Base-by-base conservation (phyloP, 2,797 vertebrate genomes). In the Leptoclinus maculatus region DNA sequence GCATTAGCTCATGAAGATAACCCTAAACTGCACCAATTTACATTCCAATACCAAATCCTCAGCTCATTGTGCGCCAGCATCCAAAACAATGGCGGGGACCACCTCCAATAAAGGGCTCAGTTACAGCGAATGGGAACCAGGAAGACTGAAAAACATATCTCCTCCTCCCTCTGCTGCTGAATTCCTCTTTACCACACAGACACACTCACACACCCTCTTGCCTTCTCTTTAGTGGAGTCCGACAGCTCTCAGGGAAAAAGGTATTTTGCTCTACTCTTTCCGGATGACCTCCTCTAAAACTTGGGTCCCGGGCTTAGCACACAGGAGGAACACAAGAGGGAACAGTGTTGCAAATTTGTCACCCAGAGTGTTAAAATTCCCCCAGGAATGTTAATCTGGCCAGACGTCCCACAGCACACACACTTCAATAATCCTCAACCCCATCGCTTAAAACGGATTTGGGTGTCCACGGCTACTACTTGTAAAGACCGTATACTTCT, bases 331-430 rank as follows among this genome's bases (percentile, higher is more conserved):
- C 89, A 95, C 88, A 93, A 91, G 93, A 87, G 85, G 86, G 92
- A 89, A 88, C 91, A 91, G 89, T 93, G 94, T 92, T 94, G 93
- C 94, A 95, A 95, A 96, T 95, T 93, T 95, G 93, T 96, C 95
- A 60, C 96, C 94, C 92, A 89, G 93, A 93, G 95, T 96, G 95
- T 96, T 95, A 96, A 95, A 95, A 96, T 95, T 94, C 95, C 91
- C 93, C 72, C 77, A 90, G 94, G 96, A 96, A 96, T 96, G 95
- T 96, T 96, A 96, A 96, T 96, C 96, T 94, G 88, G 57, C 79
- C 78, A 78, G 87, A 87, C 79, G 84, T 80, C 83, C 83, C 78
- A 36, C 78, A 36, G 68, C 85, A 78, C 67, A 85, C 79, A 92
- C 91, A 91, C 91, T 93, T 85, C 91, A 94, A 87, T 94, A 96